A percentile compares a stretch with the other conserved stretches of the same genome.
These are phyloP conservation scores for Daboia siamensis DNA, from an alignment of 2,113 vertebrate genomes.

Conservation along the genomic window DNA sequence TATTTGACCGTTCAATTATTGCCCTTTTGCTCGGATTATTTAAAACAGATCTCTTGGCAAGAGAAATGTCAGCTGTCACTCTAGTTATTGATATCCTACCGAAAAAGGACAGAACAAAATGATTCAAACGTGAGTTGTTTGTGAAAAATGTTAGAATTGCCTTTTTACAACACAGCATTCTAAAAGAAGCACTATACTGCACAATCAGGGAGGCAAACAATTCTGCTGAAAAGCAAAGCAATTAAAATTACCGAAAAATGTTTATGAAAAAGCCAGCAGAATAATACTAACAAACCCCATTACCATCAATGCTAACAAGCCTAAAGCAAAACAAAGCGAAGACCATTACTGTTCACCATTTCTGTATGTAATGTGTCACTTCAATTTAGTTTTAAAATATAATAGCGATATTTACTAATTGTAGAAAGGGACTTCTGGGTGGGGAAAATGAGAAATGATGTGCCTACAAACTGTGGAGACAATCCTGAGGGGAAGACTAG, in stretches of 20 bases:
- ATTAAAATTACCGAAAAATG: not conserved
- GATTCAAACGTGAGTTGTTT: conserved; percentile 15
- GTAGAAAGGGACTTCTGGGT: not conserved
- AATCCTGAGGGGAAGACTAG: not conserved
- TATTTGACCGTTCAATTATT: conserved; percentile 96
- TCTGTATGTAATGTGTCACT: not conserved
- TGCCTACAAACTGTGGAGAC: not conserved
- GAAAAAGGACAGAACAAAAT: conserved; percentile 57
- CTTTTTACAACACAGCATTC: conserved; percentile 38
- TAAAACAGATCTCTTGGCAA: conserved; percentile 97
- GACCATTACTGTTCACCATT: not conserved
- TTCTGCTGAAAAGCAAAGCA: not conserved
- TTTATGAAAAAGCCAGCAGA: not conserved
- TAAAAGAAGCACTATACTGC: conserved; percentile 24
- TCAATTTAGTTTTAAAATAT: not conserved
- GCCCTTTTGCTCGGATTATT: conserved; percentile 98
- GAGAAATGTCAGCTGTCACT: conserved; percentile 98
- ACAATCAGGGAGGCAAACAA: conserved; percentile 10
- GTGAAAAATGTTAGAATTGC: not conserved
- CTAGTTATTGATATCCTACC: conserved; percentile 96
- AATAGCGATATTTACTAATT: not conserved
- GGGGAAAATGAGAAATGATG: not conserved
- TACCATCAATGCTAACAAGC: not conserved
- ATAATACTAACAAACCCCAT: not conserved
- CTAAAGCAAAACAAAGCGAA: not conserved